These are phyloP conservation scores for Myiopsitta monachus DNA, from an alignment of 2,113 vertebrate genomes.

Conservation along the genomic window DNA sequence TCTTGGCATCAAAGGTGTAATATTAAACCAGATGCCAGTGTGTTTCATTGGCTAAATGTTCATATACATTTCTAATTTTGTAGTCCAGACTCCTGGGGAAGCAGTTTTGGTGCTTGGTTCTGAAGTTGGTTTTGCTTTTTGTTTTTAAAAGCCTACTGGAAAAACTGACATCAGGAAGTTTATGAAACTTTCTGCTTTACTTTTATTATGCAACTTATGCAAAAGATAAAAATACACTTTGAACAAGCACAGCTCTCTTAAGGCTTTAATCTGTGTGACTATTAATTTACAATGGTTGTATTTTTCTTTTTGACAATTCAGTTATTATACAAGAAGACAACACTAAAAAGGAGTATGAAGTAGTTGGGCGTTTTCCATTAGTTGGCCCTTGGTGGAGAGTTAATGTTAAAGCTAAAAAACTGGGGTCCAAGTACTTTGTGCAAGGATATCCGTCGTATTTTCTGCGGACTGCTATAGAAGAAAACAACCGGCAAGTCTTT, in stretches of 20 bases:
- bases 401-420: constrained; percentile 57
- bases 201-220: not conserved
- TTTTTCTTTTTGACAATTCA: constrained; percentile 46
- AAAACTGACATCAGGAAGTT: not conserved
- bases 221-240: not conserved
- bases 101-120: not conserved
- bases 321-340: constrained; percentile 71
- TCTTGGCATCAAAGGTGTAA: not conserved
- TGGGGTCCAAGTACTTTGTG: constrained; percentile 19
- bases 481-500: constrained; percentile 52
- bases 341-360: constrained; percentile 25
- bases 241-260: not conserved
- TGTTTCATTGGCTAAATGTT: not conserved
- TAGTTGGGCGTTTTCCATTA: constrained; percentile 78
- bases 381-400: constrained; percentile 81
- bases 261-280: not conserved
- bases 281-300: not conserved
- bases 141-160: not conserved
- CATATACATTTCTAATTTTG: not conserved
- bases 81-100: not conserved
- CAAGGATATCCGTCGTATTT: constrained; percentile 76
- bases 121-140: not conserved
- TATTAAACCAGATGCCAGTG: not conserved
- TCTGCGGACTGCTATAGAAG: constrained; percentile 65
- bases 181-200: not conserved